phyloP scores from a whole-genome alignment of 2,888 invertebrate species.

The Mechanitis mazaeus region DNA sequence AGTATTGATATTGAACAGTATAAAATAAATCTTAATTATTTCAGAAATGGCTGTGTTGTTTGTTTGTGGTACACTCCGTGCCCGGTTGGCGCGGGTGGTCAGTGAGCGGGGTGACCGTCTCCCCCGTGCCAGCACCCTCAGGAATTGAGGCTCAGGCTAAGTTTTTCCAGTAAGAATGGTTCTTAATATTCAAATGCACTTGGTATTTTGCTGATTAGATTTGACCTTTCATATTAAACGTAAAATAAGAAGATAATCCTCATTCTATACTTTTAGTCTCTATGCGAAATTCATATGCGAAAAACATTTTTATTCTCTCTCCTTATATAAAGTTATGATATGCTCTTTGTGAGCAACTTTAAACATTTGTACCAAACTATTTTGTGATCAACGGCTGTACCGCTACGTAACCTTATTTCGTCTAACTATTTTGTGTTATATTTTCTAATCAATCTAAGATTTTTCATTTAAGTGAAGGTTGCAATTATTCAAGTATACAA shows the following conservation, averaged over 20 bases:
- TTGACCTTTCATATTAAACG: neutral
- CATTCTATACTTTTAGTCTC: no score
- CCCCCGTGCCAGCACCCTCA: constrained; percentile 46
- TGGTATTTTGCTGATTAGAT: no score
- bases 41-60: constrained; percentile 63
- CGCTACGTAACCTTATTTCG: constrained; percentile 13
- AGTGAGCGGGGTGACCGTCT: constrained; percentile 43
- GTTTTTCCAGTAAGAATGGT: constrained; percentile 69
- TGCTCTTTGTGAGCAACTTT: no score
- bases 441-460: neutral
- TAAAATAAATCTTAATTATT: constrained; percentile 23
- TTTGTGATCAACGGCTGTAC: neutral
- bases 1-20: no score
- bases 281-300: no score
- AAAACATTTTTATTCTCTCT: neutral
- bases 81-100: constrained; percentile 49
- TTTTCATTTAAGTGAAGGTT: no score
- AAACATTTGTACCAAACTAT: neutral
- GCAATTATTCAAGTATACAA: no score
- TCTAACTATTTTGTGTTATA: neutral
- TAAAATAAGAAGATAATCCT: no score
- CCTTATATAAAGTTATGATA: no score
- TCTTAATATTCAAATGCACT: neutral
- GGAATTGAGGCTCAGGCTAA: constrained; percentile 68
- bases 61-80: constrained; percentile 46